Percentiles rank a stretch among this genome's conserved stretches.
Conservation (phyloP, 2,113 vertebrate species). For the Nycticorax nycticorax region DNA sequence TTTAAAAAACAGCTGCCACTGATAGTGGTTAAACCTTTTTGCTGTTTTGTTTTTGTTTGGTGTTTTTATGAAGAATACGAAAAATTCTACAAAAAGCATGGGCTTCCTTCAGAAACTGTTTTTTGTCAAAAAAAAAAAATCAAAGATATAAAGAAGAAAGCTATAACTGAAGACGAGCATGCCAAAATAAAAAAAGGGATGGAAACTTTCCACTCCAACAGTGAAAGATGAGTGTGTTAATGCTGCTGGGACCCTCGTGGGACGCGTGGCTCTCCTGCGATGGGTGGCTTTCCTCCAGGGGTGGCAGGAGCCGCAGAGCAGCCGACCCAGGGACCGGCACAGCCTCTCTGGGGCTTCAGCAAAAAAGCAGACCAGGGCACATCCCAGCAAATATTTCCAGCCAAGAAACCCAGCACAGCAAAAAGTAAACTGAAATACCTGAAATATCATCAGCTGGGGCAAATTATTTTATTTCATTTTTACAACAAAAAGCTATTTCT, state of each 20-base stretch:
- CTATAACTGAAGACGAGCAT: neutral
- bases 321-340: neutral
- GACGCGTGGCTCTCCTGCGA: fast-evolving
- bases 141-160: neutral
- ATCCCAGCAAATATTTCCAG: neutral
- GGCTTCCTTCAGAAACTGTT: neutral
- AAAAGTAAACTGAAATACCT: neutral
- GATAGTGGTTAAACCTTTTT: neutral
- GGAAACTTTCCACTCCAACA: neutral
- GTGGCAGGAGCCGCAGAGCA: neutral
- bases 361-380: fast-evolving
- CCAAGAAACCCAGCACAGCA: neutral
- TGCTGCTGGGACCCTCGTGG: neutral
- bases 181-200: neutral
- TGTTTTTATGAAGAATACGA: neutral
- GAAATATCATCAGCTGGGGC: fast-evolving
- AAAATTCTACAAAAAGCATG: fast-evolving
- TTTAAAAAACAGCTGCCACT: neutral
- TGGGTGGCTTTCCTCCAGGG: neutral
- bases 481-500: neutral
- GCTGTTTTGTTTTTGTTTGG: neutral
- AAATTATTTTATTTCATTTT: neutral
- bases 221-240: neutral
- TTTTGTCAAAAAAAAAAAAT: neutral
- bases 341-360: neutral